Base-by-base conservation (phyloP, 2,113 vertebrate species). In the Lampris megalopsis region DNA sequence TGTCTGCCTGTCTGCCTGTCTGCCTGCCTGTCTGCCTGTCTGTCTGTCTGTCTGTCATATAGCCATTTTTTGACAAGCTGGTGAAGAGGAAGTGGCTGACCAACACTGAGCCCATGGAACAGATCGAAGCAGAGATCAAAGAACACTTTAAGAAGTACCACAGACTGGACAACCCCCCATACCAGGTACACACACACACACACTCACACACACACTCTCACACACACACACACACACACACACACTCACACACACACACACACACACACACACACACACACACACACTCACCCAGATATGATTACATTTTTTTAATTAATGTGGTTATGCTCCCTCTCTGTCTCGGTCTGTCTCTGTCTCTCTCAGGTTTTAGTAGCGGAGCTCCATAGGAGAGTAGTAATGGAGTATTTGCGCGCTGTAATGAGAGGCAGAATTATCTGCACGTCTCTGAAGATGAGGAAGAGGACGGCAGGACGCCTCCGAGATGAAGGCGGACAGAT, bases 21-120 rank as follows among this genome's bases (percentile, higher is more conserved):
- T 0, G 9, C 63, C 42, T 6, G 13, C 68, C 7, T 8, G 48
- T 52, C 24, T 52, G 43, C 71, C 24, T 72, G 0, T 6, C 6
- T 42, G 65, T 60, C 36, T 70, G n/a, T 59, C 35, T 47, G 3
- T 10, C 3, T 11, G 9, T 63, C 0, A 35, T 13, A 1, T 85
- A 97, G 96, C 96, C 95, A 0, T 90, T 94, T 77, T 97, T 97
- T 11, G 92, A 92, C 65, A 96, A 96, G 4, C 92, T 98, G 86
- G 95, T 97, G 92, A 96, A 96, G 84, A 90, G 94, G 73, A 97
- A 96, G 81, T 98, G 97, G 97, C 84, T 98, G 77, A 94, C 63
- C 68, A 96, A 94, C 91, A 75, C 95, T 0, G 95, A 96, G n/a
- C 90, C 96, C 0, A 96, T 95, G n/a, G 95, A 97, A 2, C 75